Base-by-base conservation (phyloP, 2,797 vertebrate species). In the Myripristis jacobus region DNA sequence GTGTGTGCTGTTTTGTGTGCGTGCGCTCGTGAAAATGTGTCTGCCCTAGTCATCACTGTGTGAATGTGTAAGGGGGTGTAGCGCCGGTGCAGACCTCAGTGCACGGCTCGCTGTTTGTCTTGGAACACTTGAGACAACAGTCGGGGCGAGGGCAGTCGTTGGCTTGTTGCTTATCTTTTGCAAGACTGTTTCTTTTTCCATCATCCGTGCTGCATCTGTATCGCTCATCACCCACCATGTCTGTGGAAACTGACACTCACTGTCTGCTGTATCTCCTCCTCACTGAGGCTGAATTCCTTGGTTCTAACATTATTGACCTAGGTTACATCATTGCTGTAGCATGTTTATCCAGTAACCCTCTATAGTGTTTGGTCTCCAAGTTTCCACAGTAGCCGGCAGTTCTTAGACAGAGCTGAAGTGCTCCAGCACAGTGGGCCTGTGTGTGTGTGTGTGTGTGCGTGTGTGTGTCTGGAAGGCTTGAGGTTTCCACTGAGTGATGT, bases 401-500 rank as follows among this genome's bases (percentile, higher is more conserved):
- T 74, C 13, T 69, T 6, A 46, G 25, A 50, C 24, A 6, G 56
- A 0, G 1, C 66, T 62, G 18, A 22, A 69, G 74, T 19, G 60
- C 52, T 69, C 57, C 53, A 58, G 69, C 66, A 87, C 85, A 84
- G 85, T 79, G 75, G 77, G 63, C 66, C 53, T 83, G 54, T 88
- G 82, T 88, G 69, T 84, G 70, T n/a, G n/a, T n/a, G n/a, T n/a
- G n/a, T n/a, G n/a, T n/a, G n/a, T n/a, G n/a, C n/a, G n/a, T n/a
- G n/a, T n/a, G n/a, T n/a, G n/a, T n/a, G n/a, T 75, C 74, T 73
- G 83, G 79, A 80, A 66, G 76, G 74, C 61, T 68, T 10, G 63
- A 81, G 73, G 59, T 90, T 92, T 91, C 89, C 89, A 85, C 80
- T 74, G 52, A 61, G 47, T 91, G 90, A 92, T 62, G 81, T 87